Base-by-base conservation (phyloP, 2,797 vertebrate genomes). In the Crenuchus spilurus region DNA sequence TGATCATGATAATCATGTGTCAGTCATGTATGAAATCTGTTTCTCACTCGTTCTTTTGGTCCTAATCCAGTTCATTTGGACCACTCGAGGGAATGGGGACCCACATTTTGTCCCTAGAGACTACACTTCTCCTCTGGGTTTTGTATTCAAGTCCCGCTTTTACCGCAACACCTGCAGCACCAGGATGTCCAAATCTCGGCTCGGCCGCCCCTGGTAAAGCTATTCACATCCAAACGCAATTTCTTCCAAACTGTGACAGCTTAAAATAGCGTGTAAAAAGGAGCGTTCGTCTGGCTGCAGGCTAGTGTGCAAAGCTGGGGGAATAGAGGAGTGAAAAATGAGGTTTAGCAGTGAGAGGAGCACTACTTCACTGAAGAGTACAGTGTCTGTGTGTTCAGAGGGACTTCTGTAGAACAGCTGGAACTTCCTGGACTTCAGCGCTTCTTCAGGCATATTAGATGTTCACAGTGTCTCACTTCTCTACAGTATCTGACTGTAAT, bases 181-280 rank as follows among this genome's bases (percentile, higher is more conserved):
- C 6, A 7, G 16, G 2, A 41, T 72, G 77, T 72, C 73, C 57
- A 28, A 51, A 57, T 18, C 48, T 28, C 6, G 42, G 7, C 13
- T 22, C 3, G 14, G 35, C 54, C 13, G 31, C 49, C 52, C 26
- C 77, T 31, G 77, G 77, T 76, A 22, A 51, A 62, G 41, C 2
- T 69, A 33, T 37, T 68, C 52, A 16, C 64, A 61, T 51, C 41
- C 33, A 26, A 70, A 52, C 0, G 18, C 31, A 30, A 72, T 64
- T 37, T 18, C 22, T 55, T 28, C 35, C 14, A n/a, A 72, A 54
- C 39, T 51, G 48, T 72, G 60, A 72, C 48, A 42, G 48, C 52
- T 72, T 72, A 63, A 64, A 63, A 63, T 33, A 72, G 58, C 48
- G 5, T 39, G 4, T 30, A 51, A 52, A 60, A 35, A 39, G 58